These are phyloP conservation scores for Eolophus roseicapilla DNA, from an alignment of 2,113 vertebrate genomes.

Conservation along the genomic window DNA sequence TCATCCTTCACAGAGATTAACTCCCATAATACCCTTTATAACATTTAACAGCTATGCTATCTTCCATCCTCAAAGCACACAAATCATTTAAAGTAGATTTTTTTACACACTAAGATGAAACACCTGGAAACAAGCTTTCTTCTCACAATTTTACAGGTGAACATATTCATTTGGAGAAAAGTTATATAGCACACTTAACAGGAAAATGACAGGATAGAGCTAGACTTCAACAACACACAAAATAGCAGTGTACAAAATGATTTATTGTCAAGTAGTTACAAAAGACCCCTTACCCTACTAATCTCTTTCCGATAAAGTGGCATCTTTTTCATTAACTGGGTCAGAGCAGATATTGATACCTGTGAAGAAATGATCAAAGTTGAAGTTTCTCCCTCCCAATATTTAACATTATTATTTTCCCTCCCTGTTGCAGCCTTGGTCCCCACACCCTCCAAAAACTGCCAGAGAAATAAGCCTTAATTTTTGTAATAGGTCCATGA, in stretches of 20 bases:
- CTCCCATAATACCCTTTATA: background rate
- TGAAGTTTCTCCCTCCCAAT: background rate
- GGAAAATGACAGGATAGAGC: background rate
- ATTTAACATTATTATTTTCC: background rate
- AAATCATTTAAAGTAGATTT: background rate
- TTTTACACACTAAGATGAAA: background rate
- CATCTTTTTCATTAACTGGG: slow-evolving; percentile 97
- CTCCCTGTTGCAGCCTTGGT: background rate
- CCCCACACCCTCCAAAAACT: rapidly evolving
- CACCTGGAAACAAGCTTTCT: background rate
- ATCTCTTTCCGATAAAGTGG: slow-evolving; percentile 91
- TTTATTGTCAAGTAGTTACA: background rate
- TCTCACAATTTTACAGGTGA: background rate
- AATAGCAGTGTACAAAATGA: background rate
- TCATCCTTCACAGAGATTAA: background rate
- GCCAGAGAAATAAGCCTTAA: background rate
- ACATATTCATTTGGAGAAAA: background rate
- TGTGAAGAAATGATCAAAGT: slow-evolving; percentile 54
- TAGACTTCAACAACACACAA: background rate
- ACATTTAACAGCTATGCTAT: background rate
- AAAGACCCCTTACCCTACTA: slow-evolving; percentile 78
- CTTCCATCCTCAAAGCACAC: background rate
- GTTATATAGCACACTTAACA: background rate
- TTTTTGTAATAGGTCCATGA: background rate
- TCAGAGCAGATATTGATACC: slow-evolving; percentile 84